These are phyloP conservation scores for Collichthys lucidus DNA, from an alignment of 2,113 vertebrate genomes.

Conservation along the genomic window DNA sequence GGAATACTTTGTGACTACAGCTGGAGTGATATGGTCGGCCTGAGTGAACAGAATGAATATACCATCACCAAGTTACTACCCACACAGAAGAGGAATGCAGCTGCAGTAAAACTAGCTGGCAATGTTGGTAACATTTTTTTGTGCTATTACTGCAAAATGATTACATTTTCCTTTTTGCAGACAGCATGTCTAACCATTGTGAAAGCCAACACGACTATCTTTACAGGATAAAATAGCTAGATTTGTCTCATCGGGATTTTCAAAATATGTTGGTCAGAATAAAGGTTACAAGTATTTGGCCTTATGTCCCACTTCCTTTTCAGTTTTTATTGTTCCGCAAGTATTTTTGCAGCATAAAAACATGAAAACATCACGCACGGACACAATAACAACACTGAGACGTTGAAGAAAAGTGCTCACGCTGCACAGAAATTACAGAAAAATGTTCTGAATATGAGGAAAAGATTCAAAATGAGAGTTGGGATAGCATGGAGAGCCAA, in stretches of 20 bases:
- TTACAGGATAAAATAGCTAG: neutral
- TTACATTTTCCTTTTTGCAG: conserved; percentile 3
- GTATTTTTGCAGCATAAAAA: neutral
- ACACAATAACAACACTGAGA: neutral
- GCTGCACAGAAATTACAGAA: neutral
- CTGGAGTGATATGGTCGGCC: neutral
- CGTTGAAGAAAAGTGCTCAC: neutral
- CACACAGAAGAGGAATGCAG: neutral
- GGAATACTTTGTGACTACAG: conserved; percentile 16
- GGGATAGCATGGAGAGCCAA: no score
- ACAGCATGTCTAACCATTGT: neutral
- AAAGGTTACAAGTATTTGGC: conserved; percentile 11
- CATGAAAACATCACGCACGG: neutral
- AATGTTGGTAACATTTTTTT: neutral
- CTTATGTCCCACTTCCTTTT: conserved; percentile 2
- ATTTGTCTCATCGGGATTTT: neutral
- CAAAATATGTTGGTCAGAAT: conserved; percentile 27
- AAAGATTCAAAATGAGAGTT: no score
- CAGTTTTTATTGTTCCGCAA: neutral
- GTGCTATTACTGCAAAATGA: neutral
- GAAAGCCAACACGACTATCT: neutral
- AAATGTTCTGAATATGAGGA: neutral
- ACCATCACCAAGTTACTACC: neutral
- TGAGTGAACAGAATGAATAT: conserved; percentile 2
- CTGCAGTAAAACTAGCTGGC: neutral